A percentile compares a stretch with the other conserved stretches of the same genome.
Conservation (phyloP, 2,113 vertebrate species). For the Gymnarchus niloticus region DNA sequence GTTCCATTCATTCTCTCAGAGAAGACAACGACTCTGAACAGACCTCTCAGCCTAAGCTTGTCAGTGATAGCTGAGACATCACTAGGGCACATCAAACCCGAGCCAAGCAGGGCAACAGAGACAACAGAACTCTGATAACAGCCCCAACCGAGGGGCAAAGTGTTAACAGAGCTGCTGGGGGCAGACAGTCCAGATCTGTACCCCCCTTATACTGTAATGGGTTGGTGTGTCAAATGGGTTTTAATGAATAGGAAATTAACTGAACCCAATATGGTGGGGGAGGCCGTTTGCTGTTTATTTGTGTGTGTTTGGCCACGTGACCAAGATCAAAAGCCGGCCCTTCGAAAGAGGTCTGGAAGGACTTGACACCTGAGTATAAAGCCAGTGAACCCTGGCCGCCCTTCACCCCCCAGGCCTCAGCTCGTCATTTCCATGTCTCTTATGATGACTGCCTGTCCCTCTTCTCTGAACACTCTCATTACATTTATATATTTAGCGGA, state of each 20-base stretch:
- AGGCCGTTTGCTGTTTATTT: neutral
- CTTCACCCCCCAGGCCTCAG: too few species aligned
- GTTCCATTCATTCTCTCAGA: neutral
- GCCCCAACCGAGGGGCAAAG: slow-evolving; percentile 26
- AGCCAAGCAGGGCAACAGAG: neutral
- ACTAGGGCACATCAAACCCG: slow-evolving; percentile 8
- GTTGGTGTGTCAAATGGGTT: neutral
- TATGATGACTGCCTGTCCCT: too few species aligned
- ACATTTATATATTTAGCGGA: too few species aligned
- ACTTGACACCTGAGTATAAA: slow-evolving; percentile 36
- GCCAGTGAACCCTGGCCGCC: neutral
- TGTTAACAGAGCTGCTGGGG: slow-evolving; percentile 22
- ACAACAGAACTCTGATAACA: slow-evolving; percentile 29
- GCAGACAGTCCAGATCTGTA: neutral
- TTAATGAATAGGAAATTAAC: neutral
- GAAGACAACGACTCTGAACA: too few species aligned
- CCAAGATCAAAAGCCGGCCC: slow-evolving; percentile 36
- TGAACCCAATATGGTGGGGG: neutral
- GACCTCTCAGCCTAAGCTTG: too few species aligned
- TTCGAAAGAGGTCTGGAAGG: slow-evolving; percentile 22
- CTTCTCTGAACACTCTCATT: too few species aligned
- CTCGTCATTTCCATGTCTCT: too few species aligned
- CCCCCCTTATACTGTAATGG: slow-evolving; percentile 27
- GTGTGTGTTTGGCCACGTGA: neutral
- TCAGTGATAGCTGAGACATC: slow-evolving; percentile 22